Base-by-base conservation (phyloP, 2,113 vertebrate species). In the Chloropsis cyanopogon region DNA sequence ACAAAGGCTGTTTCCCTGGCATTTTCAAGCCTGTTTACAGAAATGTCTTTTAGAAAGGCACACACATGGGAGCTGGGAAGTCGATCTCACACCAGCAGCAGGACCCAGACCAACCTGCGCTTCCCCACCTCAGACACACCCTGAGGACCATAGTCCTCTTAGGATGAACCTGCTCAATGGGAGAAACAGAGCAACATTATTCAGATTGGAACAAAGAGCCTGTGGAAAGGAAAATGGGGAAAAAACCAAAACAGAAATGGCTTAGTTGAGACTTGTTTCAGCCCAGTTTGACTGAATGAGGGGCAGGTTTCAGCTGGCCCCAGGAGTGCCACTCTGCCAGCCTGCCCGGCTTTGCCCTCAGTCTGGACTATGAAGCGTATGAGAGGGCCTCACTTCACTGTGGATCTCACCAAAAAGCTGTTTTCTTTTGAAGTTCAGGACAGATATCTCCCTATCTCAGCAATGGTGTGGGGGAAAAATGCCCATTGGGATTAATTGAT, bases 1-100 rank as follows among this genome's bases (percentile, higher is more conserved):
- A 24, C 2, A 18, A 41, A 56, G 52, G 23, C 28, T 77, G 31
- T 22, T 61, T 37, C 3, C 4, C 16, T 2, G 19, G 39, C 7
- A 6, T 65, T 70, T 23, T 28, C 31, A 41, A 79, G 33, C 24
- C 26, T 47, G 0, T 22, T 61, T 46, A 72, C 18, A 78, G 76
- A 89, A 68, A 39, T 2, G 24, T 21, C 60, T 24, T 52, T 33
- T 7, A n/a, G 56, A 15, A 59, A 84, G 44, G 46, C 26, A 50
- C 1, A 1, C 33, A 52, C 20, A 21, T 0, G 3, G 33, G 28
- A 42, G 3, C 8, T 1, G 2, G 53, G 31, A 77, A 44, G 25
- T 44, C 0, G 0, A 22, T 25, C 41, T 73, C 31, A 54, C 2
- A 7, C 19, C 44, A 87, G 50, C 46, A 78, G 73, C 65, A 75